Evolutionary conservation across 2,888 invertebrate species (phyloP).

Genomic region (Acrobasis repandana): DNA sequence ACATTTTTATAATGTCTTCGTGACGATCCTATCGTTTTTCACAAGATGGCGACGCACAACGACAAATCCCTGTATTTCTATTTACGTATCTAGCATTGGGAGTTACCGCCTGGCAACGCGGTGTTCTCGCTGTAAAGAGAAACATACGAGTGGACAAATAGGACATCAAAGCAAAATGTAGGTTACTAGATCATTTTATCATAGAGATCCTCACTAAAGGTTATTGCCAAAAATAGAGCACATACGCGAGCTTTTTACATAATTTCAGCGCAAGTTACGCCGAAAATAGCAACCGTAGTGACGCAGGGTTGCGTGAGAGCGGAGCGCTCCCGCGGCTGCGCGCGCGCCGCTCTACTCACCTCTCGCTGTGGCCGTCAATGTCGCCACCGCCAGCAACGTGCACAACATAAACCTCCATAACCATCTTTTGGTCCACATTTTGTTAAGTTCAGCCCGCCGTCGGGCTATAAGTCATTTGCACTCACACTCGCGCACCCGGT

Average conservation of each 20-base stretch:
- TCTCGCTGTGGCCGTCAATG: slow-evolving; percentile 70
- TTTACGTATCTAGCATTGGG: slow-evolving; percentile 78
- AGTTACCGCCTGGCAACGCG: slow-evolving; percentile 46
- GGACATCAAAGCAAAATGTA: slow-evolving; percentile 44
- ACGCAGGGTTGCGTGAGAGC: slow-evolving; percentile 63
- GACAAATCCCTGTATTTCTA: slow-evolving; percentile 82
- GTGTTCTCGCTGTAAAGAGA: slow-evolving; percentile 23
- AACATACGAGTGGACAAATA: slow-evolving; percentile 35
- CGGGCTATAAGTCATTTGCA: slow-evolving; percentile 81
- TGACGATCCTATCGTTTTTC: slow-evolving; percentile 81
- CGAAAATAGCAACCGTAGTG: slow-evolving; percentile 78
- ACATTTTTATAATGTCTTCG: slow-evolving; percentile 69
- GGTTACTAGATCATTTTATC: slow-evolving; percentile 69
- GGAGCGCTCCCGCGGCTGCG: slow-evolving; percentile 38
- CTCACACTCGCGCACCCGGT: slow-evolving; percentile 80
- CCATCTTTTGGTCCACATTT: slow-evolving; percentile 79
- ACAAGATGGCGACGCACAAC: slow-evolving; percentile 81
- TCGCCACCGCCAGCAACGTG: slow-evolving; percentile 70
- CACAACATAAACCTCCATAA: slow-evolving; percentile 80
- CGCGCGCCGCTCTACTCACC: slow-evolving; percentile 62
- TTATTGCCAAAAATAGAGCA: slow-evolving; percentile 78
- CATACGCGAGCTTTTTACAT: slow-evolving; percentile 82
- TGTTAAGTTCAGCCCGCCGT: slow-evolving; percentile 70
- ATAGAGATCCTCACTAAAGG: slow-evolving; percentile 69
- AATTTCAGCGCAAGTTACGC: slow-evolving; percentile 82